Conservation (phyloP, 2,113 vertebrate species). For the Plectropomus leopardus region DNA sequence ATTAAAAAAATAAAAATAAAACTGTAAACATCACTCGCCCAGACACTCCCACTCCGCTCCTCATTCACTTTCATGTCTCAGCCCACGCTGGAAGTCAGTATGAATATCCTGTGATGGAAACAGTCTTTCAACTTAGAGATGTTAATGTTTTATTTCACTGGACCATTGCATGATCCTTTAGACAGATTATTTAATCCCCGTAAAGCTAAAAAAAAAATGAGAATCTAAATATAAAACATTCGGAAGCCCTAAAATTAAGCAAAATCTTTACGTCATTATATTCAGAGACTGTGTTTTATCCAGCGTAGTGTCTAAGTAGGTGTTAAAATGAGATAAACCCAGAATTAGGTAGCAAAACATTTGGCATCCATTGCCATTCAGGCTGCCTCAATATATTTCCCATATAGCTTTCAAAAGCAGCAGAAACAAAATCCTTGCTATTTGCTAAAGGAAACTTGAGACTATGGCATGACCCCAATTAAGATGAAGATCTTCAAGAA, state of each 20-base stretch:
- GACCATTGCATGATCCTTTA: not conserved
- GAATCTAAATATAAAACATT: not conserved
- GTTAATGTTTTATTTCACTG: not conserved
- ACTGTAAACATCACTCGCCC: not conserved
- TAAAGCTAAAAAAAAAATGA: not conserved
- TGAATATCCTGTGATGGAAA: constrained; percentile 4
- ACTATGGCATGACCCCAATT: constrained; percentile 53
- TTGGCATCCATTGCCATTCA: not conserved
- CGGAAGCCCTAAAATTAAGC: not conserved
- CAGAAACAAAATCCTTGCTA: constrained; percentile 16
- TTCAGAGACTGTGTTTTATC: not conserved
- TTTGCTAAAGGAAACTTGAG: constrained; percentile 18
- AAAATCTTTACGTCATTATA: not conserved
- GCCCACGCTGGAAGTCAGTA: constrained; percentile 20
- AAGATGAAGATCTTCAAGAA: constrained; percentile 46
- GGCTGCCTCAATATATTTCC: not conserved
- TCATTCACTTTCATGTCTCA: not conserved
- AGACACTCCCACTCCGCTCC: not conserved
- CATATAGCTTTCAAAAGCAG: constrained; percentile 6
- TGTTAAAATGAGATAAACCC: constrained; percentile 6
- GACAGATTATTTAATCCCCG: not conserved
- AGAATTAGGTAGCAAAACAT: not conserved
- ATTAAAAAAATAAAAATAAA: not conserved
- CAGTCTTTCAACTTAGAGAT: not conserved
- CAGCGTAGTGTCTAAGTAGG: not conserved